A percentile compares a stretch with the other conserved stretches of the same genome.
Evolutionary conservation across 2,888 invertebrate genomes (phyloP).

Genomic region (Trachelus tabidus): DNA sequence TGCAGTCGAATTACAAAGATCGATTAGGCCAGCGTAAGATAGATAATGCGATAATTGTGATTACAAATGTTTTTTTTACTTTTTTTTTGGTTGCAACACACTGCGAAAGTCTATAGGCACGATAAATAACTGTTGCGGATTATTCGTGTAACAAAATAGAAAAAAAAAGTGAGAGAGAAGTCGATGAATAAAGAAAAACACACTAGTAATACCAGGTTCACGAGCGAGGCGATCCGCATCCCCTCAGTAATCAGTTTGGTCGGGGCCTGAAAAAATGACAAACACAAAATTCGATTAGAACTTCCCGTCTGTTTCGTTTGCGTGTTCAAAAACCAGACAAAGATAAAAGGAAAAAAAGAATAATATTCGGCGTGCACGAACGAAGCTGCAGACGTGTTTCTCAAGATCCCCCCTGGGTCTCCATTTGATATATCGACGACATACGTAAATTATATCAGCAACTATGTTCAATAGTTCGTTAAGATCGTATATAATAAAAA

Average conservation of each 20-base stretch:
- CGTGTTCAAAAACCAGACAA: background rate
- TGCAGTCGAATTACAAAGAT: background rate
- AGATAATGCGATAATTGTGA: constrained; percentile 1
- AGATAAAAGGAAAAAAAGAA: constrained; percentile 3
- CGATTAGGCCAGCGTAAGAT: background rate
- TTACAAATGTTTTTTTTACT: background rate
- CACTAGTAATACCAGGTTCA: constrained; percentile 46
- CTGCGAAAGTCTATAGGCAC: constrained; percentile 18
- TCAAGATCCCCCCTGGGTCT: background rate
- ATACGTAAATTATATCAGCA: background rate
- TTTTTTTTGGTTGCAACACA: constrained; percentile 10
- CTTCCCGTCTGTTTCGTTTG: background rate
- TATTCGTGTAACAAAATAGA: constrained; percentile 44
- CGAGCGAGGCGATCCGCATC: constrained; percentile 24
- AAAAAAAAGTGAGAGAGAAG: constrained; percentile 26
- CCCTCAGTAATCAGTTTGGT: constrained; percentile 59
- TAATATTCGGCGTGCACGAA: background rate
- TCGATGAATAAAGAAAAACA: constrained; percentile 32
- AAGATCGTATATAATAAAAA: background rate
- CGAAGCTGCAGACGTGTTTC: background rate
- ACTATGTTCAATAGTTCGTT: too few relatives aligned
- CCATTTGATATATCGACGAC: background rate
- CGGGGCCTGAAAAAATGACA: constrained; percentile 54
- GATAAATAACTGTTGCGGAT: constrained; percentile 26
- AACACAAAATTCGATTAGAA: background rate